These are phyloP conservation scores for Quadroppia sp. DNA, from an alignment of 2,888 invertebrate genomes.

Conservation along the genomic window DNA sequence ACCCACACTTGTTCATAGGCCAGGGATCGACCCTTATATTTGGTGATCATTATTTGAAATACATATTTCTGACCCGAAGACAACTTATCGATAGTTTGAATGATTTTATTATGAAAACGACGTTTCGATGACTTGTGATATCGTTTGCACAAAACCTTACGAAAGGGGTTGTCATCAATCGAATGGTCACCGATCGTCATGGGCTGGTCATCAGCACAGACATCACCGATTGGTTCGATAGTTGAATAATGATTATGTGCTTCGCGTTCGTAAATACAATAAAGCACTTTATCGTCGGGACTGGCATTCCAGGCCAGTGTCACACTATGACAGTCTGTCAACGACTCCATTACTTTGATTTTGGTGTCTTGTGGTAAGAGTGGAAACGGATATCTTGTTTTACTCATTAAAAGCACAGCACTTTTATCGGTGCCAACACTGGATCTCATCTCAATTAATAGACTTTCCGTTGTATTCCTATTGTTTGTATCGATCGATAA, in stretches of 20 bases:
- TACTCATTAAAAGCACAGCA: constrained; percentile 43
- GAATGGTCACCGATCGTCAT: neutral
- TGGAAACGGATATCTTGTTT: constrained; percentile 50
- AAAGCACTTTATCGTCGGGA: constrained; percentile 50
- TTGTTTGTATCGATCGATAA: neutral
- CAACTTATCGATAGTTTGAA: constrained; percentile 50
- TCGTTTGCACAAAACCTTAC: constrained; percentile 44
- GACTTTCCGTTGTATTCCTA: neutral
- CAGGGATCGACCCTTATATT: constrained; percentile 49
- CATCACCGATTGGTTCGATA: neutral
- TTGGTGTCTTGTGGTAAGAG: constrained; percentile 50
- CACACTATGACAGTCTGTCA: constrained; percentile 51
- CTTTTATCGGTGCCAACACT: neutral
- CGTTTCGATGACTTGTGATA: constrained; percentile 45
- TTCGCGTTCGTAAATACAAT: constrained; percentile 52
- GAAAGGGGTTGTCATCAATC: neutral
- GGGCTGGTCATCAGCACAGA: neutral
- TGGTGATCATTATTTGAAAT: constrained; percentile 51
- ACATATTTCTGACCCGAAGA: constrained; percentile 50
- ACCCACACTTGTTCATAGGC: constrained; percentile 51
- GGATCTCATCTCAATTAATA: constrained; percentile 18
- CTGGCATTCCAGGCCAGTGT: constrained; percentile 52
- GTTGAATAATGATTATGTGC: constrained; percentile 42
- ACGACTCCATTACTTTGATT: constrained; percentile 50
- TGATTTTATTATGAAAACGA: constrained; percentile 48